Percentiles rank a stretch among this genome's conserved stretches.
These are phyloP conservation scores for Ptychodera flava DNA, from an alignment of 35 echinoderm and acorn worm species.

Conservation along the genomic window DNA sequence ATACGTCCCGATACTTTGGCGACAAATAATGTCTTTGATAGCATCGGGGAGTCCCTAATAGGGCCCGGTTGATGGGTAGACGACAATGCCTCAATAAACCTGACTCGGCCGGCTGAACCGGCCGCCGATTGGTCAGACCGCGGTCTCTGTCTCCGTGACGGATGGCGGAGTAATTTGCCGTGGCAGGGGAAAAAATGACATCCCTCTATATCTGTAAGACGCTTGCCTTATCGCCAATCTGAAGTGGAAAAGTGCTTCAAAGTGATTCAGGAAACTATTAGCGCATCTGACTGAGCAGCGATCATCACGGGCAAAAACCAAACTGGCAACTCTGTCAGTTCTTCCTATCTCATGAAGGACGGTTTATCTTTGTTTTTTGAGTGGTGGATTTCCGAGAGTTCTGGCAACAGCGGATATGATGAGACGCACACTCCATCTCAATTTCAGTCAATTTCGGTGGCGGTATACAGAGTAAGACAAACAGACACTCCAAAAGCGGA, in stretches of 20 bases:
- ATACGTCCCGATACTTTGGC: background rate
- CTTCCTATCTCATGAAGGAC: background rate
- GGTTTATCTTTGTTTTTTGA: no score
- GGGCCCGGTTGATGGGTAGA: background rate
- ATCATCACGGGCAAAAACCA: background rate
- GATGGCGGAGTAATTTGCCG: background rate
- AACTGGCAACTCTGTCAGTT: background rate
- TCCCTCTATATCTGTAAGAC: background rate
- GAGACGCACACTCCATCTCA: background rate
- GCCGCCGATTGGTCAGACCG: background rate
- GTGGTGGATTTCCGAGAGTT: background rate
- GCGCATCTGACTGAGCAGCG: background rate
- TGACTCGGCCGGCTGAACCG: background rate
- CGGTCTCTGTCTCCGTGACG: background rate
- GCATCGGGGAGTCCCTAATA: background rate
- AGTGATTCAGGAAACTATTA: background rate
- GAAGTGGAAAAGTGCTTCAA: background rate
- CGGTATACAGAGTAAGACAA: no score
- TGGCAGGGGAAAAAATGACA: background rate
- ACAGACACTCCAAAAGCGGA: background rate
- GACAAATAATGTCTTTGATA: background rate
- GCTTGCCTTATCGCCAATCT: background rate
- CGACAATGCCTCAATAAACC: background rate
- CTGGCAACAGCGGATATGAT: background rate
- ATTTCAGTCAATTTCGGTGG: no score